Base-by-base conservation (phyloP, 1,140 invertebrate genomes). In the Sarcophaga bullata region DNA sequence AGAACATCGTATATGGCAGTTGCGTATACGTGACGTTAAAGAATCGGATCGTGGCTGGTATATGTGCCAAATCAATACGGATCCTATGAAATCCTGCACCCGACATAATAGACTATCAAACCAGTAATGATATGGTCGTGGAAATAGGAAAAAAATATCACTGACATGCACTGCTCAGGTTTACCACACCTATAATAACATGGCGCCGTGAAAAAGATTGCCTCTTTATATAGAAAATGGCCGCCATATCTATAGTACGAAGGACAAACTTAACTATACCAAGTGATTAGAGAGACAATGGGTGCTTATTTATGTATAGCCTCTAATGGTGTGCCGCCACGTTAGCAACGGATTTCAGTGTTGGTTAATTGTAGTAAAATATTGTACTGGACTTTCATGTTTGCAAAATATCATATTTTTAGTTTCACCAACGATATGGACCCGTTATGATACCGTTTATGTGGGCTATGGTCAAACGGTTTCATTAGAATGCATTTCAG, bases 61-160 rank as follows among this genome's bases (percentile, higher is more conserved):
- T 90, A 96, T 96, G 95, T 96, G 95, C 89, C 95, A 97, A 91
- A 95, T 98, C 84, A 98, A 98, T 90, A 97, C 97, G 6, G 95
- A 96, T 87, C 95, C 96, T 0, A 97, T 98, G 95, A 96, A 96
- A 87, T 96, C 95, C 87, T 95, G 96, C 95, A 15, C 95, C 95
- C 13, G 94, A 95, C 85, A 95, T 95, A 72, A 90, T 95, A 62
- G 94, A 95, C 84, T 94, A 93, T 83, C 93, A 94, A 68, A 95
- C 94, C 2, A 95, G 94, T 82, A 93, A 94, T 9, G 95, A 96
- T 87, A 89, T 95, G 58, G 93, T 94, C 8, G 93, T 93, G 3
- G 89, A 93, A 81, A 95, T 95, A 87, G 95, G 95, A 0, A 93
- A 94, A 58, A 95, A 96, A 93, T 95, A 0, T 95, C 93, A 7